These are phyloP conservation scores for Phrynosoma blainvillii DNA, from an alignment of 2,113 vertebrate species.

Conservation along the genomic window DNA sequence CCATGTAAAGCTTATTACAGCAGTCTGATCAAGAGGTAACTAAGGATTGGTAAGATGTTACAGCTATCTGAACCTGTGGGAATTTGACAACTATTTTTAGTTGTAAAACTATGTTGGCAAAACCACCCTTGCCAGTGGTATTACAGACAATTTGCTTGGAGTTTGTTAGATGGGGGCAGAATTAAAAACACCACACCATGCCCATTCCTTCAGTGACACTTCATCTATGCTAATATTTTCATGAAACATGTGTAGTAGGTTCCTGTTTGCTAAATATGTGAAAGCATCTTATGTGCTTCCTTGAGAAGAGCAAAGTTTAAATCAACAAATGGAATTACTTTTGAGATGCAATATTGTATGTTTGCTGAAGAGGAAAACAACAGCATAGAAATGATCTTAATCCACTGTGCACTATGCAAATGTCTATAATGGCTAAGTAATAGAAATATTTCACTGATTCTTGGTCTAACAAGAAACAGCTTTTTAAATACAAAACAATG, in stretches of 20 bases:
- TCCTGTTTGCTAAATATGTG: not conserved
- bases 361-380: not conserved
- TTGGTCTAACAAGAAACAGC: not conserved
- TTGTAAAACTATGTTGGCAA: no score
- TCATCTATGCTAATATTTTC: not conserved
- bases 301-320: not conserved
- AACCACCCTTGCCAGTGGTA: no score
- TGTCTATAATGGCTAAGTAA: not conserved
- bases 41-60: no score
- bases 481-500: not conserved
- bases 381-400: not conserved
- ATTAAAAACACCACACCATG: fast-evolving
- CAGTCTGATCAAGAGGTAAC: no score
- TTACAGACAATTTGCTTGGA: not conserved
- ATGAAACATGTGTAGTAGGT: not conserved
- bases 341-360: slow-evolving; percentile 23
- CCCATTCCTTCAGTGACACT: not conserved
- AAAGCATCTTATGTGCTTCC: fast-evolving
- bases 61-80: no score
- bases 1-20: no score
- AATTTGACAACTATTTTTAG: no score
- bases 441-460: not conserved
- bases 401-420: not conserved
- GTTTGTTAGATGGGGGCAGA: not conserved
- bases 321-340: slow-evolving; percentile 2